Evolutionary conservation across 1,140 invertebrate species (phyloP).

Genomic region (Aphaenogaster ashmeadi): DNA sequence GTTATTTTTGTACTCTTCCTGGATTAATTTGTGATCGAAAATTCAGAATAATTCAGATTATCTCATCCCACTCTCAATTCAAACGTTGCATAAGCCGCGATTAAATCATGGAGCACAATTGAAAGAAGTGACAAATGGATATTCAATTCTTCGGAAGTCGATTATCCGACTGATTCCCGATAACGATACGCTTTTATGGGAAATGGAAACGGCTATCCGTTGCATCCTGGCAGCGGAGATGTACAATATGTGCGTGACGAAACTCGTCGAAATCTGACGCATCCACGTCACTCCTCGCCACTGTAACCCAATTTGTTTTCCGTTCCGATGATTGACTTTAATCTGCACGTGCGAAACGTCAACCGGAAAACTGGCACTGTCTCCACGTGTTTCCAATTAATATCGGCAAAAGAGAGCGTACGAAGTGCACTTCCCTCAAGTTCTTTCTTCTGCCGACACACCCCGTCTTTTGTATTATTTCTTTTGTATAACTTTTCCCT

Average conservation of each 20-base stretch:
- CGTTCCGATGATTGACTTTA: conserved; percentile 51
- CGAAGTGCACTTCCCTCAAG: neutral
- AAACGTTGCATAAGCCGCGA: neutral
- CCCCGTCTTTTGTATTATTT: no score
- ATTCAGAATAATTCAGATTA: neutral
- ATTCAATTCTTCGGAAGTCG: conserved; percentile 38
- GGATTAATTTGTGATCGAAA: neutral
- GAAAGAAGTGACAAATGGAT: conserved; percentile 21
- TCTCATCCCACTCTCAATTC: no score
- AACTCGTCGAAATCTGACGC: conserved; percentile 40
- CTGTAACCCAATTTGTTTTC: conserved; percentile 61
- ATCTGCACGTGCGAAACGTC: neutral
- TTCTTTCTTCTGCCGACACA: neutral
- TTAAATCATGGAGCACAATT: conserved; percentile 34
- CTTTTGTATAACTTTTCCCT: neutral
- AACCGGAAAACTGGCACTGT: conserved; percentile 12
- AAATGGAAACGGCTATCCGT: conserved; percentile 55
- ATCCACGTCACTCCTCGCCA: conserved; percentile 4
- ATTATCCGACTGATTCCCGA: conserved; percentile 31
- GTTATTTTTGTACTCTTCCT: neutral
- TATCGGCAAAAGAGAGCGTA: neutral
- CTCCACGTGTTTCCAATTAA: conserved; percentile 25
- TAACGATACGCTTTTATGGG: conserved; percentile 26
- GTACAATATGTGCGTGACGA: neutral
- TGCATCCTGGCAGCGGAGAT: neutral